Evolutionary conservation across 2,888 invertebrate genomes (phyloP).

Genomic region (Rhagonycha lutea): DNA sequence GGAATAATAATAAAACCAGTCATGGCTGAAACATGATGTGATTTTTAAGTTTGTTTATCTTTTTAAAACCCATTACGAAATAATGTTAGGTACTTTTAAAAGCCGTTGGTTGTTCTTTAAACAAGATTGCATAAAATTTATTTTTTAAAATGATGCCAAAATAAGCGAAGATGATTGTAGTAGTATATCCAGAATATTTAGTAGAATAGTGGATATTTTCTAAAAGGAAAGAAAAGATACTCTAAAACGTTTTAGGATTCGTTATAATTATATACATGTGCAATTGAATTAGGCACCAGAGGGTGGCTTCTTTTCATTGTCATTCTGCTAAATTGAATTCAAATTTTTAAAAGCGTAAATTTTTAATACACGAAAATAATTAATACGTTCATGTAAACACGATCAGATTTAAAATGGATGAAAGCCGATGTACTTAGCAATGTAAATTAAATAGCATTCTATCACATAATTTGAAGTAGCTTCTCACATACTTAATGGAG

Average conservation of each 20-base stretch:
- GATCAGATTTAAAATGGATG: not conserved
- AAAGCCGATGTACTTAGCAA: not conserved
- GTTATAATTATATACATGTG: too few species aligned
- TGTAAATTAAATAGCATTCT: conserved; percentile 1
- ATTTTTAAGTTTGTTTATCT: not conserved
- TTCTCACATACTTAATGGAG: conserved; percentile 24
- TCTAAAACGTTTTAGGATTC: too few species aligned
- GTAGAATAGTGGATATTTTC: too few species aligned
- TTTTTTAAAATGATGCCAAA: not conserved
- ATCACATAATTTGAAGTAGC: conserved; percentile 9
- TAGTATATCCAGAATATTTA: too few species aligned
- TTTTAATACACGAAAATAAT: not conserved
- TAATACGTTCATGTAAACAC: not conserved
- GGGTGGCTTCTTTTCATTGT: too few species aligned
- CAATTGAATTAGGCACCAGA: too few species aligned
- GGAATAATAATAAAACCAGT: not conserved
- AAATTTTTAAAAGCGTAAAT: not conserved
- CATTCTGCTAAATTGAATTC: not conserved
- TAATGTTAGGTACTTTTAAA: not conserved
- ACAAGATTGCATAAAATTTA: not conserved
- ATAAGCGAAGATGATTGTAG: too few species aligned
- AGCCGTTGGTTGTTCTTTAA: not conserved
- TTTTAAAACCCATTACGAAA: not conserved
- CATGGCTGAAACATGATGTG: not conserved
- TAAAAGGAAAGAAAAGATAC: too few species aligned